Base-by-base conservation (phyloP, 1,140 invertebrate genomes). In the Zaprionus gabonicus region DNA sequence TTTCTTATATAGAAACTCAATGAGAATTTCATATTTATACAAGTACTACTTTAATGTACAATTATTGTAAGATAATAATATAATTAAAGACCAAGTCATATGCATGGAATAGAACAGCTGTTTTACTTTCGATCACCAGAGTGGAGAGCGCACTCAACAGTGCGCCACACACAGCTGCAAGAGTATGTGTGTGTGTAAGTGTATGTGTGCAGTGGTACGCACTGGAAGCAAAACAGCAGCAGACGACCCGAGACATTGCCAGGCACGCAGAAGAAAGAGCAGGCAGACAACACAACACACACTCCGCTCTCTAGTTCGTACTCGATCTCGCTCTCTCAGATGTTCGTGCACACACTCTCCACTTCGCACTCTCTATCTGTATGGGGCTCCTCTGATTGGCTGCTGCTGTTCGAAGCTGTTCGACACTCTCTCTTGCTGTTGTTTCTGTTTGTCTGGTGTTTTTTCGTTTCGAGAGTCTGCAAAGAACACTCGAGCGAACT, bases 11-110 rank as follows among this genome's bases (percentile, higher is more conserved):
- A 51, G 20, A 51, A 20, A 25, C 12, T 13, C 46, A 20, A 51
- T 51, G 17, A 20, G 46, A 51, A 51, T 51, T 51, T 51, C 20
- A 13, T 51, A 51, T 13, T 51, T 23, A 51, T 51, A 49, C 9
- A 34, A 3, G 9, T n/a, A 41, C 46, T 49, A 51, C 20, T 51
- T 51, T 23, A 51, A 51, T 25, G 46, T 51, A 51, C 46, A 51
- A 20, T 46, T 76, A 27, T 44, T 53, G 1, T 76, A 74, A 57
- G 63, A 17, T 59, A 78, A 49, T 23, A 12, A 51, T 51, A 25
- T 23, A n/a, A 41, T n/a, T n/a, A 85, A 85, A 86, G 82, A 86
- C 79, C 56, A 86, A 86, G 82, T 85, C 83, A 73, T 67, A 55
- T 71, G 38, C 46, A 80, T 85, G 82, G 76, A 72, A 34, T 0